Evolutionary conservation across 1,140 invertebrate genomes (phyloP), one percentile per base, ranked within the genome.

Genomic region (Drosophila serrata): DNA sequence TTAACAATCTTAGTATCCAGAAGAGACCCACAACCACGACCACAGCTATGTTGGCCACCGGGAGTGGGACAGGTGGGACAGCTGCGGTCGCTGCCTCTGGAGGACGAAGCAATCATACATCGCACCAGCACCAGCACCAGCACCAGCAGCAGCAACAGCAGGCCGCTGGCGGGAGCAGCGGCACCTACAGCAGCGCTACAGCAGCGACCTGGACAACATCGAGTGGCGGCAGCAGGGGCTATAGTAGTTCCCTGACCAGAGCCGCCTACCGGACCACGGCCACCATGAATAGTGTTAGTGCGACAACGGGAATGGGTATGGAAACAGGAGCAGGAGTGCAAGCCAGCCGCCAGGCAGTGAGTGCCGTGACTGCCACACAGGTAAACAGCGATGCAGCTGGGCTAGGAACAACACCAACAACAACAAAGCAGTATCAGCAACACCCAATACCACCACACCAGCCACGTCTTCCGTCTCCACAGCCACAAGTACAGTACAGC

Each of bases 1-100:
- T 92, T 15, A 92, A 92, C 58, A 92, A 77, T 74, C 81, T 91
- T 1, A 92, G 84, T 31, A 82, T 80, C 24, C 91, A 88, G 42
- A 92, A 92, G 45, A 53, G 65, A 31, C 46, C 49, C 27, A 22
- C 35, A 27, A 37, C 42, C 6, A 19, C 46, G 6, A 29, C 46
- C 63, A 12, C 61, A 9, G n/a, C 60, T 13, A 55, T 63, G 27
- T 9, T 13, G 13, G 13, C 4, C 7, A 17, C 55, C 12, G 55
- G 9, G 2, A 6, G 24, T 8, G 43, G 58, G 12, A 24, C 35
- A 3, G 43, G 27, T 17, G 48, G 11, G 19, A 17, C 61, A 24
- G 27, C 9, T 4, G 3, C 19, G 15, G 24, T 12, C 7, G 19
- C 24, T 22, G 27, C 4, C 33, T 6, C 48, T 31, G 51, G 19